Evolutionary conservation across 2,113 vertebrate species (phyloP).

Genomic region (Globicephala melas): DNA sequence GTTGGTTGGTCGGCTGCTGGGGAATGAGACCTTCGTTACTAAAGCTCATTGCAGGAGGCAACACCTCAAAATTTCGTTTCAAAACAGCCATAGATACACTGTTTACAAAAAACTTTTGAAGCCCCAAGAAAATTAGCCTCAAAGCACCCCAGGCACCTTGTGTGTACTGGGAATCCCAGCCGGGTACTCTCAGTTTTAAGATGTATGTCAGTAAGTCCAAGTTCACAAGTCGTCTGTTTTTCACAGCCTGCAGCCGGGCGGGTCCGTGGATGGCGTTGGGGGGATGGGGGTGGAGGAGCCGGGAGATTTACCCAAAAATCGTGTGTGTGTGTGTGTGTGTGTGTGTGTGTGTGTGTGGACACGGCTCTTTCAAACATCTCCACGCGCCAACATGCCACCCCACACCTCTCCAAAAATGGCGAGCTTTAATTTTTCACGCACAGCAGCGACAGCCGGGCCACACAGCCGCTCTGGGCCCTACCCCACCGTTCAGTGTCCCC

Average conservation of each 20-base stretch:
- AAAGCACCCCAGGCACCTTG: background rate
- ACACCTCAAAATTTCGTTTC: background rate
- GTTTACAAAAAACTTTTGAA: background rate
- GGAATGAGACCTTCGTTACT: background rate
- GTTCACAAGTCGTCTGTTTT: background rate
- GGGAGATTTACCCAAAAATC: background rate
- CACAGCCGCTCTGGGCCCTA: too few relatives aligned
- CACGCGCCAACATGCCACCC: background rate
- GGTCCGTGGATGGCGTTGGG: too few relatives aligned
- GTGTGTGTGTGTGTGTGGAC: too few relatives aligned
- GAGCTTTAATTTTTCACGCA: background rate
- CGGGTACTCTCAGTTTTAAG: background rate
- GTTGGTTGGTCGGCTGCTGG: background rate
- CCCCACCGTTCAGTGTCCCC: background rate
- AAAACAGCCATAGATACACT: background rate
- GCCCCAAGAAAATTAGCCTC: background rate
- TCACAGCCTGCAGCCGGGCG: background rate
- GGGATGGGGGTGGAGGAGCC: rapidly evolving
- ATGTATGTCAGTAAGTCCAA: background rate
- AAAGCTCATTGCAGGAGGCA: background rate
- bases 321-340: too few relatives aligned
- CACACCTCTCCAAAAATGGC: background rate
- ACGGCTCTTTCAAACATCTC: background rate
- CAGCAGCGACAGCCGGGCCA: background rate
- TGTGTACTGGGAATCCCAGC: background rate